Base-by-base conservation (phyloP, 2,113 vertebrate genomes). In the Orcinus orca region DNA sequence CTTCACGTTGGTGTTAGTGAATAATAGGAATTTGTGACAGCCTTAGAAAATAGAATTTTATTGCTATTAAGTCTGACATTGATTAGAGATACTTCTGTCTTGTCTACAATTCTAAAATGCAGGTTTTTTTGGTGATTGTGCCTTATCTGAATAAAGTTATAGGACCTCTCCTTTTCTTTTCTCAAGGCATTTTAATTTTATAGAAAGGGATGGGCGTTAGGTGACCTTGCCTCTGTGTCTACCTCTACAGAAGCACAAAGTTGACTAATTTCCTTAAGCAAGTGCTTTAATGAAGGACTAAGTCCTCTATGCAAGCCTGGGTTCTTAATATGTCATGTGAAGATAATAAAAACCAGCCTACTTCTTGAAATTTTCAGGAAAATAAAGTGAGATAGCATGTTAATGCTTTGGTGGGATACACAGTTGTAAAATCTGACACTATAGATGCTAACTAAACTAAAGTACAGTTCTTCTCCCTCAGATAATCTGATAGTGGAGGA, bases 401-500 rank as follows among this genome's bases (percentile, higher is more conserved):
- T 74, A 67, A 13, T n/a, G n/a, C 21, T 85, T 90, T 85, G 63
- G 47, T 71, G 20, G 79, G 55, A 20, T 60, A 23, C 0, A 13
- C 10, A 18, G 74, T 83, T 92, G 71, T 88, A 63, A 85, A 90
- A 76, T 70, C 60, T 67, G 90, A 84, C 25, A 26, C 17, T 68
- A 1, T 26, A 36, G 80, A 53, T 89, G 50, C 65, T 92, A 81
- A 96, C 65, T 92, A 81, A 96, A 94, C 71, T 97, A 80, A 95
- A 92, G 55, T 95, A 31, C 8, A 87, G 89, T 85, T 29, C 86
- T 68, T 65, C 20, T 91, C n/a, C 53, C 83, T 74, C 97, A 99
- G 99, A 99, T 96, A 97, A 97, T 55, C 92, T 99, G 1, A 93
- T 98, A 92, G 97, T 99, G 95, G 99, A 99, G 96, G 99, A 99